Evolutionary conservation across 2,113 vertebrate species (phyloP), one percentile per base, ranked within the genome.

Genomic region (Delphinapterus leucas): DNA sequence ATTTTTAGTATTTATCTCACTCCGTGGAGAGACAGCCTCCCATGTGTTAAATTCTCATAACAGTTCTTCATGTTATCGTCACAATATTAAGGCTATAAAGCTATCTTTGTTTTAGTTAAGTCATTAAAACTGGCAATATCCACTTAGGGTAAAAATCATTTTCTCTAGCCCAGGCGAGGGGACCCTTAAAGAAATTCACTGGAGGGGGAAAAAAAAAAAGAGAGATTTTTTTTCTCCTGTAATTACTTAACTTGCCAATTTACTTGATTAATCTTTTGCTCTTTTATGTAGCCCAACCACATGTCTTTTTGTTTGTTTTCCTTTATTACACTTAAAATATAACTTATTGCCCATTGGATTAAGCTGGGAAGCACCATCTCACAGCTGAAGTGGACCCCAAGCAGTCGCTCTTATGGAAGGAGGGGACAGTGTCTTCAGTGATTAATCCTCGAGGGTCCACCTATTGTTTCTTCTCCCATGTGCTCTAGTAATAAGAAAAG

Each of bases 41-140:
- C 28, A 3, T 61, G 76, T 77, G 26, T n/a, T 81, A 60, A 85
- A 67, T 49, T 91, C 28, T 60, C 44, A 36, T n/a, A 74, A 74
- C 12, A 49, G 33, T 41, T 65, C 67, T 77, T 95, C 21, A 31
- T 38, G 21, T 3, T 33, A 71, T 88, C 47, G 60, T 94, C 85
- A 0, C 55, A 86, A 58, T 96, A 91, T 87, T 93, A 89, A 89
- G 79, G 55, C 93, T 93, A 80, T 96, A 98, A 98, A 98, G 36
- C 83, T 98, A 38, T 92, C 93, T 94, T 84, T 93, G 6, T 81
- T 97, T 95, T 98, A 96, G 96, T 97, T 97, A 96, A 98, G 95
- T 65, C 79, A 61, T 95, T 94, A 96, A 96, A 93, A 80, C 81
- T 76, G 26, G 89, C 95, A 76, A 96, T 97, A 95, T 55, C 58